Percentiles rank a stretch among this genome's conserved stretches.
Evolutionary conservation across 2,113 vertebrate species (phyloP).

Genomic region (Prietella phreatophila): DNA sequence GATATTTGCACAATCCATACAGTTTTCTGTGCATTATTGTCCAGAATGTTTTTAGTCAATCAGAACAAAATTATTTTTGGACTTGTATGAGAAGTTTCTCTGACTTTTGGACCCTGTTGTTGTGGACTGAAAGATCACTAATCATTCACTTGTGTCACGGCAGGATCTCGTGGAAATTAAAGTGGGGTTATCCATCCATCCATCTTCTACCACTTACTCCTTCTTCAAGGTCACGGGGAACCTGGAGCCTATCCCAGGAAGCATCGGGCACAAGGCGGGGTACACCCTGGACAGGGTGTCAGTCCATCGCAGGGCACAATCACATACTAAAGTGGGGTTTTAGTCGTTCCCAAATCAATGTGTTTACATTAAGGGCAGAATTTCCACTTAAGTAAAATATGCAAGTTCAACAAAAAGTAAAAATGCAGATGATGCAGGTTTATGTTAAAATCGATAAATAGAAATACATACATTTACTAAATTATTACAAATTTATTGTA

Average conservation of each 20-base stretch:
- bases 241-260: too few species aligned
- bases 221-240: too few species aligned
- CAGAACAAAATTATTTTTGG: neutral
- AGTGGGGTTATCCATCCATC: too few species aligned
- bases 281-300: too few species aligned
- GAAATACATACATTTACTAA: neutral
- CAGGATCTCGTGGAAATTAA: neutral
- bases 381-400: neutral
- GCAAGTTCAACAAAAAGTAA: neutral
- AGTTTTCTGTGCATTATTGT: neutral
- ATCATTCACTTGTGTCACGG: neutral
- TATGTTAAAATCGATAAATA: neutral
- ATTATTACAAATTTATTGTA: neutral
- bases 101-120: neutral
- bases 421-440: neutral
- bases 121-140: neutral
- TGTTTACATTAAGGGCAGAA: neutral
- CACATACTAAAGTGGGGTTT: neutral
- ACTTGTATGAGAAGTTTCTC: neutral
- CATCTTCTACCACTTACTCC: too few species aligned
- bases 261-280: too few species aligned
- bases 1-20: neutral
- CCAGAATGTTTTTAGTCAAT: neutral
- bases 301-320: too few species aligned
- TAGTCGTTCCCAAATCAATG: neutral